phyloP scores from a whole-genome alignment of 1,140 invertebrate species.

The Mylabris phalerata region DNA sequence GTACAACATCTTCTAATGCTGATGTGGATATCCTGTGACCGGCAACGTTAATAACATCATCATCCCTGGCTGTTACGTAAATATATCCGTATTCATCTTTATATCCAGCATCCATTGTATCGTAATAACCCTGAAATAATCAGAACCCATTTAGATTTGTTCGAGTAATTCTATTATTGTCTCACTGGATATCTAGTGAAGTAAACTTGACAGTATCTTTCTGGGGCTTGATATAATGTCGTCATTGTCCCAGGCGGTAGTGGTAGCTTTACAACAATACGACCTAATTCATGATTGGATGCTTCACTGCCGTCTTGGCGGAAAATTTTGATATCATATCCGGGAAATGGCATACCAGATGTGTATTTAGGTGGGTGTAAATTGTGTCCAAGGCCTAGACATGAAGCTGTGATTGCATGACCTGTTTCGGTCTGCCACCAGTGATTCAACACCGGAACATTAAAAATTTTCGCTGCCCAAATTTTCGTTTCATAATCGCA shows the following conservation, averaged over 20 bases:
- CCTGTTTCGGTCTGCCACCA: constrained; percentile 98
- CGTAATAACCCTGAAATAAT: constrained; percentile 76
- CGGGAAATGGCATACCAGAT: constrained; percentile 70
- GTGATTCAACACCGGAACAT: constrained; percentile 82
- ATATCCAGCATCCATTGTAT: constrained; percentile 91
- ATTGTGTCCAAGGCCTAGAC: constrained; percentile 65
- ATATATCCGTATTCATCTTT: constrained; percentile 77
- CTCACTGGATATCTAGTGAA: constrained; percentile 71
- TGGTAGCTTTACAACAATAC: constrained; percentile 78
- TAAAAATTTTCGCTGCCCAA: constrained; percentile 76
- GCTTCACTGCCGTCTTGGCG: constrained; percentile 63
- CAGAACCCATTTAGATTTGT: background rate
- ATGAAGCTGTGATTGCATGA: constrained; percentile 78
- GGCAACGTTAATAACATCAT: constrained; percentile 95
- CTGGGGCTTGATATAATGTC: constrained; percentile 73
- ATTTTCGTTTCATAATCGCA: constrained; percentile 85
- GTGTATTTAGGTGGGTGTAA: constrained; percentile 57
- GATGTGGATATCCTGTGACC: constrained; percentile 84
- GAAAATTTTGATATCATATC: constrained; percentile 72
- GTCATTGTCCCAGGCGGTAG: constrained; percentile 81
- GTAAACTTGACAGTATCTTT: constrained; percentile 75
- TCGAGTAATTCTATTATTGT: constrained; percentile 2
- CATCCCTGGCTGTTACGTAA: constrained; percentile 81
- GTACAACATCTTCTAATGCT: constrained; percentile 80
- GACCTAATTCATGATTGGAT: constrained; percentile 63